Percentiles rank a stretch among this genome's conserved stretches.
Conservation (phyloP, 2,888 invertebrate genomes). For the Mactromeris polynyma region DNA sequence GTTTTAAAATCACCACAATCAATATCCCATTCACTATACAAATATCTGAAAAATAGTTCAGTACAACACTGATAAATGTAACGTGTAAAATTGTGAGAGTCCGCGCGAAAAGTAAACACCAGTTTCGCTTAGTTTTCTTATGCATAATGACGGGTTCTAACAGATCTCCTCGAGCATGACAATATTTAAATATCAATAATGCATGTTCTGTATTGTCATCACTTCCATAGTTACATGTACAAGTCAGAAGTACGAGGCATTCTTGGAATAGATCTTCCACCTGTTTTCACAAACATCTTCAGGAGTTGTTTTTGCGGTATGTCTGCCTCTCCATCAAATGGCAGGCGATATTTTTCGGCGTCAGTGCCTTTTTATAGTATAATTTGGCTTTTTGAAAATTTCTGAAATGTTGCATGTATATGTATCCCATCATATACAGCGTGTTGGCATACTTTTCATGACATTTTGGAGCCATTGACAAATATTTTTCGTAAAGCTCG, state of each 20-base stretch:
- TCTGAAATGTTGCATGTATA: background rate
- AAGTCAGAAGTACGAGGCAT: background rate
- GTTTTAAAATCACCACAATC: too few relatives aligned
- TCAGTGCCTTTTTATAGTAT: background rate
- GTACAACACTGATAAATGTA: too few relatives aligned
- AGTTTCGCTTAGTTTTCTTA: too few relatives aligned
- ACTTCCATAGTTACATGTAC: background rate
- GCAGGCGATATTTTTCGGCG: conserved; percentile 16
- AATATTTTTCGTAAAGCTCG: background rate
- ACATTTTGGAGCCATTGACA: conserved; percentile 23
- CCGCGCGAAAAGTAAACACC: too few relatives aligned
- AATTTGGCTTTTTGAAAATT: background rate
- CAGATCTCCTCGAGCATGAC: too few relatives aligned
- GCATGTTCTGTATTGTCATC: too few relatives aligned
- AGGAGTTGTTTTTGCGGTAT: background rate
- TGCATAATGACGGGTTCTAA: too few relatives aligned
- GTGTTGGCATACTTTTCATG: conserved; percentile 24
- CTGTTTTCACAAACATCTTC: background rate
- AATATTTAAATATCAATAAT: too few relatives aligned
- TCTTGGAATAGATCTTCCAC: background rate
- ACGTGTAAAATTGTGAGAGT: too few relatives aligned
- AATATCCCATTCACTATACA: too few relatives aligned
- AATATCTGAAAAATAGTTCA: too few relatives aligned
- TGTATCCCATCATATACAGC: conserved; percentile 3
- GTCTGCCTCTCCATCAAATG: conserved; percentile 1